phyloP scores from a whole-genome alignment of 2,888 invertebrate genomes.

The Pimpla rufipes region DNA sequence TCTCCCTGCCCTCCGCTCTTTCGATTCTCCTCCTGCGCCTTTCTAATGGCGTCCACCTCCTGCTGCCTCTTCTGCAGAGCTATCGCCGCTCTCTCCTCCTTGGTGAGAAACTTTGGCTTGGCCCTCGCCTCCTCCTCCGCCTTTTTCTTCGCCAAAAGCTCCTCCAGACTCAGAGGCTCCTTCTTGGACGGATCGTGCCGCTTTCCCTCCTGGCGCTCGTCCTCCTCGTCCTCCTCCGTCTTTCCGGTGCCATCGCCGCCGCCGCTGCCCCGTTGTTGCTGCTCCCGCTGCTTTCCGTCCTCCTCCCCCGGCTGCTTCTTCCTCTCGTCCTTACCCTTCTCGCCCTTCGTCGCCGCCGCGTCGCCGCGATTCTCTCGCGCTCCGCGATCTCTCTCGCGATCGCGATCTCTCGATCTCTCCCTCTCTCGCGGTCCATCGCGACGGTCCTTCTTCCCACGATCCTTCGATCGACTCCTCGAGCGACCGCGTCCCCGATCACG shows the following conservation, averaged over 20 bases:
- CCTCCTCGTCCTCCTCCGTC: slow-evolving; percentile 83
- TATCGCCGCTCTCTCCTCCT: slow-evolving; percentile 96
- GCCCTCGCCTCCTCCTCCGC: slow-evolving; percentile 96
- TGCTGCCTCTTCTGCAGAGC: slow-evolving; percentile 96
- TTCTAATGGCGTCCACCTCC: slow-evolving; percentile 93
- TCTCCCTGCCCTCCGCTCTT: slow-evolving; percentile 77
- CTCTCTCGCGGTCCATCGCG: slow-evolving; percentile 78
- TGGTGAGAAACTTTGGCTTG: slow-evolving; percentile 98
- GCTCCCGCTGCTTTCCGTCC: slow-evolving; percentile 79
- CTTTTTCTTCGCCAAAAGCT: slow-evolving; percentile 97
- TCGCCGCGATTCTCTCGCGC: slow-evolving; percentile 76
- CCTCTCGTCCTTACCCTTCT: slow-evolving; percentile 82
- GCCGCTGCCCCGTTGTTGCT: no score
- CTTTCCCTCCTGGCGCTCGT: slow-evolving; percentile 82
- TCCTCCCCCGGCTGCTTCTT: slow-evolving; percentile 82
- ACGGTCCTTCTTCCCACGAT: slow-evolving; percentile 75
- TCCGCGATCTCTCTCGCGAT: slow-evolving; percentile 80
- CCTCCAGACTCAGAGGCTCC: slow-evolving; percentile 98
- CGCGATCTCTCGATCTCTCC: slow-evolving; percentile 82
- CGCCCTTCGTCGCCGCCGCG: slow-evolving; percentile 73
- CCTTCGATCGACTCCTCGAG: slow-evolving; percentile 81
- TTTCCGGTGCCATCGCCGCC: slow-evolving; percentile 82
- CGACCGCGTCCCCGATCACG: slow-evolving; percentile 82
- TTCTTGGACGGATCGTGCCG: slow-evolving; percentile 85
- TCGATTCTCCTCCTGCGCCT: slow-evolving; percentile 89